Percentiles rank a stretch among this genome's conserved stretches.
Evolutionary conservation across 2,113 vertebrate genomes (phyloP).

Genomic region (Aegotheles bennettii): DNA sequence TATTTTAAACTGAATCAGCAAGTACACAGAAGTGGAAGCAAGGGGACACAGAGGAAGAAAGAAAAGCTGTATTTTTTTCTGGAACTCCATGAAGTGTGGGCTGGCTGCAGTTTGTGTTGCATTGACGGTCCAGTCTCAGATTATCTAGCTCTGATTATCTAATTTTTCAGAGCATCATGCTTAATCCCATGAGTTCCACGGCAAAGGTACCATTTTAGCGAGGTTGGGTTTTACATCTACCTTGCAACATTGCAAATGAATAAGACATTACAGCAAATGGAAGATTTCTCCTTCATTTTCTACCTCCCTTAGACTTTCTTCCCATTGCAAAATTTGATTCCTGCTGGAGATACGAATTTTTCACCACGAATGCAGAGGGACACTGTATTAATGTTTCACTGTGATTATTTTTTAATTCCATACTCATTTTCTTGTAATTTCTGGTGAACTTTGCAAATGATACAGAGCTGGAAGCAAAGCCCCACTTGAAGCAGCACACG

Average conservation of each 20-base stretch:
- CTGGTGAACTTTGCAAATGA: neutral
- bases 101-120: neutral
- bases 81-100: neutral
- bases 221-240: neutral
- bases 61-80: neutral
- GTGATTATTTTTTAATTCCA: neutral
- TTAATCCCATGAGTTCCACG: neutral
- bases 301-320: neutral
- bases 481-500: fast-evolving
- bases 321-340: neutral
- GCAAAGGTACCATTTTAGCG: neutral
- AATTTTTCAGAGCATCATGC: neutral
- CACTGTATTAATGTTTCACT: neutral
- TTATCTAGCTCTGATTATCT: neutral
- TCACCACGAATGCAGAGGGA: neutral
- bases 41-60: neutral
- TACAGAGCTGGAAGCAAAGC: neutral
- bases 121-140: neutral
- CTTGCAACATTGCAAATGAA: neutral
- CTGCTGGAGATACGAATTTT: neutral
- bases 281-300: neutral
- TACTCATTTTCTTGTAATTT: neutral
- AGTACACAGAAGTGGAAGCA: neutral
- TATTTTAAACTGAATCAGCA: neutral
- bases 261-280: neutral